These are phyloP conservation scores for Agrilus mali DNA, from an alignment of 2,888 invertebrate genomes.

Conservation along the genomic window DNA sequence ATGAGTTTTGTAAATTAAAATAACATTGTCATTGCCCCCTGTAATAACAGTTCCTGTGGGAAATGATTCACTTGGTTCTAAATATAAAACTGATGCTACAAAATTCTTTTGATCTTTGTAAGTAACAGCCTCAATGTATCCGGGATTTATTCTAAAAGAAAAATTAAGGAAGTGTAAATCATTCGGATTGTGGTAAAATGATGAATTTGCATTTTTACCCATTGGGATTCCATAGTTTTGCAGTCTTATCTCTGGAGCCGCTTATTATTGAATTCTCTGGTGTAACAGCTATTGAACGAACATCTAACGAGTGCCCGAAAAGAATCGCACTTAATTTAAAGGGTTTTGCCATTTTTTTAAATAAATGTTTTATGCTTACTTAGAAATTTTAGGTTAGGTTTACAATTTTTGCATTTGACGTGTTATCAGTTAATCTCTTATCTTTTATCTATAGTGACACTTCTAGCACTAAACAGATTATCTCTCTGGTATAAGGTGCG, in stretches of 20 bases:
- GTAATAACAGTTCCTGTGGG: constrained; percentile 74
- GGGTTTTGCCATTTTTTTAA: constrained; percentile 25
- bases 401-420: too few relatives aligned
- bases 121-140: constrained; percentile 52
- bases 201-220: constrained; percentile 38
- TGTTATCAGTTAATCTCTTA: too few relatives aligned
- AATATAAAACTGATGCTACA: constrained; percentile 67
- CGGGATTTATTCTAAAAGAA: constrained; percentile 41
- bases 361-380: constrained; percentile 8
- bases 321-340: constrained; percentile 73
- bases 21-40: constrained; percentile 78
- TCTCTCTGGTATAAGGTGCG: too few relatives aligned
- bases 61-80: constrained; percentile 54
- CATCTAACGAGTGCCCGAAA: constrained; percentile 73
- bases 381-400: too few relatives aligned
- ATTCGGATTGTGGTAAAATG: constrained; percentile 3
- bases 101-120: constrained; percentile 76
- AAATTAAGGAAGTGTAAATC: constrained; percentile 1
- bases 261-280: constrained; percentile 67
- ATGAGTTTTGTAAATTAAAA: constrained; percentile 65
- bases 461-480: too few relatives aligned
- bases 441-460: too few relatives aligned
- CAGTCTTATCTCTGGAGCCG: constrained; percentile 78
- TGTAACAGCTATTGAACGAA: constrained; percentile 58
- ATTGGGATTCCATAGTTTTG: constrained; percentile 73